phyloP scores from a whole-genome alignment of 1,140 invertebrate genomes.

The Drosophila prosaltans region DNA sequence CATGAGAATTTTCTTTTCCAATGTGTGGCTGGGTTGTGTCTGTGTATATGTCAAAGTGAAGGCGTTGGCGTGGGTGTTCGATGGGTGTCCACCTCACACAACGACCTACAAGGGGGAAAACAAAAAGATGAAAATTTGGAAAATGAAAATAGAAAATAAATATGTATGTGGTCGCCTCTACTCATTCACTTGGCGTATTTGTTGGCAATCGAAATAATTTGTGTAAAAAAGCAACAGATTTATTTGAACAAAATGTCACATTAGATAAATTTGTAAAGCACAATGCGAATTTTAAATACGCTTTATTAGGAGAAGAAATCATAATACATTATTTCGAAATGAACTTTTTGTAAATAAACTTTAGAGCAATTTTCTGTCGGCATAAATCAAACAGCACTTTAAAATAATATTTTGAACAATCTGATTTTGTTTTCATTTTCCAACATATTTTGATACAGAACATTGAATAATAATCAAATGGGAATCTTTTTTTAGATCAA shows the following conservation, averaged over 20 bases:
- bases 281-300: conserved; percentile 1
- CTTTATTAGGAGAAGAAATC: background rate
- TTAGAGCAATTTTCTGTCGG: background rate
- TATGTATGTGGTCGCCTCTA: conserved; percentile 31
- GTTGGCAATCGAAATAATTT: conserved; percentile 53
- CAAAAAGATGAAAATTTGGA: conserved; percentile 1
- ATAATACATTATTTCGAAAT: too few relatives aligned
- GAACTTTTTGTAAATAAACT: background rate
- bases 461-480: conserved; percentile 35
- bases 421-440: conserved; percentile 1
- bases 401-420: conserved; percentile 4
- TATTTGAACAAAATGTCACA: conserved; percentile 40
- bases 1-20: conserved; percentile 39
- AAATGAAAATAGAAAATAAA: conserved; percentile 17
- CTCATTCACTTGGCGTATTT: conserved; percentile 42
- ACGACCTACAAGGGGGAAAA: conserved; percentile 56
- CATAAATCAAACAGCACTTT: background rate
- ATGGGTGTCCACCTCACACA: conserved; percentile 30
- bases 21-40: conserved; percentile 24
- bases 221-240: conserved; percentile 67
- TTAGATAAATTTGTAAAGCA: background rate
- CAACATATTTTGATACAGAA: conserved; percentile 21
- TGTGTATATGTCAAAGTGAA: conserved; percentile 65
- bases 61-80: conserved; percentile 61
- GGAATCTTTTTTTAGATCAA: conserved; percentile 39